Evolutionary conservation across 2,888 invertebrate species (phyloP), one percentile per base, ranked within the genome.

Genomic region (Cecidostiba fungosa): DNA sequence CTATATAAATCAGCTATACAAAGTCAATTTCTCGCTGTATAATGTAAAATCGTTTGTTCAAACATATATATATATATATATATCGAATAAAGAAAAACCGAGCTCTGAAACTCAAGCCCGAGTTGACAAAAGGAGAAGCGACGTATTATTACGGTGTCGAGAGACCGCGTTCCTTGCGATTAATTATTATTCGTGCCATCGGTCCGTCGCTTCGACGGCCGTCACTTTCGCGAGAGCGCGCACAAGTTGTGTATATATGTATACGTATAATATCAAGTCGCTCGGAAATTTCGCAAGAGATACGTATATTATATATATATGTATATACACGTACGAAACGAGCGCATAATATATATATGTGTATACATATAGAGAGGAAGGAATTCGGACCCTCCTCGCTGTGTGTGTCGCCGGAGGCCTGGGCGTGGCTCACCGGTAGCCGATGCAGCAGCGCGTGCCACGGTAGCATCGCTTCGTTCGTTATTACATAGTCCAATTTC

Each of bases 391-490:
- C 72, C 54, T 26, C 73, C 32, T 43, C 43, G 0, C 1, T 12
- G 43, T 36, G 23, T 39, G 74, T 89, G 91, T 91, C 91, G 92
- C 92, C 91, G 72, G 89, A 84, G 91, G 92, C 89, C 88, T 92
- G 92, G 92, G 92, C 92, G 92, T 92, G 92, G 92, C 90, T 39
- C 36, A 26, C 23, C 91, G 88, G 92, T 91, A 92, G 92, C 92
- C 84, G 87, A 77, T 78, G 87, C 86, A 16, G 23, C 43, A 23
- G 29, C 29, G 84, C 84, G 84, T 77, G 36, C 50, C 62, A 73
- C 84, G 79, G 84, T 86, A 82, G 85, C 82, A 19, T 4, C 59
- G 77, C 70, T 16, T 74, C 87, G 74, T 82, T 85, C 88, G 88
- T 91, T 91, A 92, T 91, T 91, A 91, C 90, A 88, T 87, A 89